phyloP scores from a whole-genome alignment of 2,113 vertebrate species.

The Hyperoodon ampullatus region DNA sequence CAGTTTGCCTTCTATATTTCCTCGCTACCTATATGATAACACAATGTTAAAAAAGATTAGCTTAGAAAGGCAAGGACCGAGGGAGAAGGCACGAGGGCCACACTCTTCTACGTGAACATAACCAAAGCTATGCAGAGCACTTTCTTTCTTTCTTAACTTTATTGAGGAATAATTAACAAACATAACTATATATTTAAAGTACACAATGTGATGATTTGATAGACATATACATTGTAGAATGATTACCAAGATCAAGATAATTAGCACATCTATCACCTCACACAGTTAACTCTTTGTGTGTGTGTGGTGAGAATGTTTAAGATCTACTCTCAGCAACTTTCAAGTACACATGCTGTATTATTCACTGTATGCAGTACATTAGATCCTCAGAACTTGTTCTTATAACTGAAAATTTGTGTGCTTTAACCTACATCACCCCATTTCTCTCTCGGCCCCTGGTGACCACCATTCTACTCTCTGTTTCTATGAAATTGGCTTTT shows the following conservation, averaged over 20 bases:
- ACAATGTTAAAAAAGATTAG: not conserved
- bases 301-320: not conserved
- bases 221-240: not conserved
- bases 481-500: not conserved
- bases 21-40: constrained; percentile 30
- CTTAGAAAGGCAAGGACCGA: not conserved
- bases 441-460: not conserved
- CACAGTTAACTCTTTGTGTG: not conserved
- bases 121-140: not conserved
- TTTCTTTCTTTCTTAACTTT: not conserved
- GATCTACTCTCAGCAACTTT: not conserved
- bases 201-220: not conserved
- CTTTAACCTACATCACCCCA: not conserved
- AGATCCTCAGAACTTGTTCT: not conserved
- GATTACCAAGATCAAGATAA: not conserved
- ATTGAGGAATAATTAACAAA: not conserved
- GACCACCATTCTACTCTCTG: not conserved
- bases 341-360: not conserved
- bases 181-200: not conserved
- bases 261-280: not conserved
- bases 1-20: constrained; percentile 14
- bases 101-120: not conserved
- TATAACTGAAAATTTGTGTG: not conserved
- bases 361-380: not conserved
- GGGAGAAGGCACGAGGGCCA: not conserved